phyloP scores from a whole-genome alignment of 2,797 vertebrate genomes.

The Uromys caudimaculatus region DNA sequence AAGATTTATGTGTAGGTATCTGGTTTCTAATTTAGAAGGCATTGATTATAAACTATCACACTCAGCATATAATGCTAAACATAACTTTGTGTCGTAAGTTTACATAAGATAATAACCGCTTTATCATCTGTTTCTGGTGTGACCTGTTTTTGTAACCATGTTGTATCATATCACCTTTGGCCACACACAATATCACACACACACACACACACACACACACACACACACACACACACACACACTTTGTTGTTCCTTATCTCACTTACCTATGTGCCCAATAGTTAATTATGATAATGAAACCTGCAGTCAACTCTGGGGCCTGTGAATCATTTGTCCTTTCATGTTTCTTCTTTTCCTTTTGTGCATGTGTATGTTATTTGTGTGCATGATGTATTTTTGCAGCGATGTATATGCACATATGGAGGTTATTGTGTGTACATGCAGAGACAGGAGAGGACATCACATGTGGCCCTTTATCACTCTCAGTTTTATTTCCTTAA shows the following conservation, averaged over 20 bases:
- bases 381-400: neutral
- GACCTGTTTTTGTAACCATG: neutral
- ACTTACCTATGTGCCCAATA: neutral
- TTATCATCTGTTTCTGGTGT: neutral
- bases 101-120: neutral
- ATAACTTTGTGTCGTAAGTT: neutral
- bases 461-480: neutral
- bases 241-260: neutral
- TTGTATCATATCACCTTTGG: neutral
- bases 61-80: neutral
- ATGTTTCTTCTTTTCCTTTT: neutral
- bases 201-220: too few relatives aligned
- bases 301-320: neutral
- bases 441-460: neutral
- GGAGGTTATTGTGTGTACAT: neutral
- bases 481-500: neutral
- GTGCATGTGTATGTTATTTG: neutral
- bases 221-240: too few relatives aligned
- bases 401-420: neutral
- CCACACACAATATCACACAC: neutral
- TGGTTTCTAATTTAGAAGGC: neutral
- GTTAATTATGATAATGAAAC: neutral
- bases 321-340: neutral
- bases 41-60: neutral
- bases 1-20: neutral